Evolutionary conservation across 2,888 invertebrate species (phyloP), one percentile per base, ranked within the genome.

Genomic region (Machimus atricapillus): DNA sequence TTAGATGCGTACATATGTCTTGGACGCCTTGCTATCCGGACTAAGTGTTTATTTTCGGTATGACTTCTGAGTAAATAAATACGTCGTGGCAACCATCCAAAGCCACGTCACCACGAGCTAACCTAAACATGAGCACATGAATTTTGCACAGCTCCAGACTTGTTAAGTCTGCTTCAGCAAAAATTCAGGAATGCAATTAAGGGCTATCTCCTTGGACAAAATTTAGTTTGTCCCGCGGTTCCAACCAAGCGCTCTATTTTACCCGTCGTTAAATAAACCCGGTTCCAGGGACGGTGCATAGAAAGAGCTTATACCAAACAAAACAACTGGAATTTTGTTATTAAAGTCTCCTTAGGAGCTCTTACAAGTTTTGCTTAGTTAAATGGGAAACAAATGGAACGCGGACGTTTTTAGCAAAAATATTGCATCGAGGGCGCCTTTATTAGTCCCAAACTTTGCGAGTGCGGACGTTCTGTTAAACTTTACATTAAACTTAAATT

Each of bases 11-110:
- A n/a, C n/a, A n/a, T n/a, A 23, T 43, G 43, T 9, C 66, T 43
- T 78, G 19, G 19, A 43, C 52, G 77, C n/a, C 73, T 83, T 85
- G 23, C 40, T n/a, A n/a, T 58, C n/a, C 19, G 23, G 12, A 58
- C 58, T 78, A 83, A 87, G 85, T 87, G 85, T 87, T 87, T 87
- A 85, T 87, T 87, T 85, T 87, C 73, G 83, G 85, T 40, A 85
- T 87, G 85, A 66, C 79, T 87, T 85, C 85, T 43, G 85, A 85
- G 85, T 85, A 79, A 82, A 82, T 81, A 81, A 81, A 81, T 81
- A 56, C 27, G 52, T 81, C 81, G 79, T 81, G 81, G 81, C 81
- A 81, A 81, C 31, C 8, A 16, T 27, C 81, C 78, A 78, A 19
- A 78, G 46, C 78, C 78, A 43, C 78, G 78, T 43, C 76, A 76